Evolutionary conservation across 1,140 invertebrate genomes (phyloP), one percentile per base, ranked within the genome.

Genomic region (Hyphantria cunea): DNA sequence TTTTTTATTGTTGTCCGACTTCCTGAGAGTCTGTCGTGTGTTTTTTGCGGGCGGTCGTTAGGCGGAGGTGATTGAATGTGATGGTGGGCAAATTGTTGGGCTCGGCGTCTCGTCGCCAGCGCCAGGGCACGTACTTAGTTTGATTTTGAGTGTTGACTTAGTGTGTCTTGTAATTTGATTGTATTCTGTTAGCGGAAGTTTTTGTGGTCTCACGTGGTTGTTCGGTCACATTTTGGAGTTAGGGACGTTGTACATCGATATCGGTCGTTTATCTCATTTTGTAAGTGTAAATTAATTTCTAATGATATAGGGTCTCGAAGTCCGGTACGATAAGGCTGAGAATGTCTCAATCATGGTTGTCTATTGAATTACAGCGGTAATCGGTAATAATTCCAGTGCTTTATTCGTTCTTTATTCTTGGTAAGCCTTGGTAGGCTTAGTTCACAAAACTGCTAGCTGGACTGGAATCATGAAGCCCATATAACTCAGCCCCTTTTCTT

Each of bases 1-100:
- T 90, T 88, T 88, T 90, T 90, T 88, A 82, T 84, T 80, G 76
- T 84, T 78, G 76, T 71, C 68, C 74, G 78, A 90, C 87, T 90
- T 89, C 87, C 87, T 89, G 86, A 87, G 83, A 80, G 78, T 83
- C 78, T 80, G 81, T 80, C 76, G 82, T 76, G 66, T 55, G 76
- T 83, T 87, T 89, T 90, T 87, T 86, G 76, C 68, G 52, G 70
- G 49, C 70, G 71, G 79, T 87, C 83, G 84, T 87, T 86, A 86
- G 80, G 47, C 64, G 59, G 74, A 80, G 80, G 75, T 83, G 81
- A 90, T 90, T 90, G 86, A 90, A 90, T 88, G 85, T 78, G 82
- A 86, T 90, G 75, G 79, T 74, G 73, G 71, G 54, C 74, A 81
- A 83, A 84, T 87, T 82, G 78, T 81, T 67, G 74, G 76, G 53